A percentile compares a stretch with the other conserved stretches of the same genome.
phyloP scores from a whole-genome alignment of 1,140 invertebrate species.

The Pseudomyrmex flavicornis region DNA sequence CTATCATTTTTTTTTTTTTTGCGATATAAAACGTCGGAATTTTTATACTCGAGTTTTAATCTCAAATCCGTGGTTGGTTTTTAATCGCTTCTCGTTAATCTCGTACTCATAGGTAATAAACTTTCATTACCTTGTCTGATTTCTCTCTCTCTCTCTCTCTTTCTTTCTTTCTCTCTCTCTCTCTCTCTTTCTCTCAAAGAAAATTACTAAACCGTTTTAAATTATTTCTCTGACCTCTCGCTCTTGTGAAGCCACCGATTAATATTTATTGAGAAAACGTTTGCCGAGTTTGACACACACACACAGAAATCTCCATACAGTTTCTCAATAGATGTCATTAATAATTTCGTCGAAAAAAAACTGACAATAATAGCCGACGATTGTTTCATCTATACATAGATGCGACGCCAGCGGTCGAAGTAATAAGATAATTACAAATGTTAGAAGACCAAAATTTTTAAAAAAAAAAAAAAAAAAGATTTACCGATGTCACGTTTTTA shows the following conservation, averaged over 20 bases:
- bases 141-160: too few species aligned
- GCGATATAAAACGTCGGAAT: constrained; percentile 13
- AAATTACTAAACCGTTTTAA: neutral
- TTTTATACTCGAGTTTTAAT: constrained; percentile 22
- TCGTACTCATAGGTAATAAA: neutral
- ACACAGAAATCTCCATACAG: neutral
- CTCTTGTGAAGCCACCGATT: neutral
- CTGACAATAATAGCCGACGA: too few species aligned
- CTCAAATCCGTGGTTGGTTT: constrained; percentile 5
- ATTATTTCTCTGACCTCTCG: neutral
- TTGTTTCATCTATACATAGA: too few species aligned
- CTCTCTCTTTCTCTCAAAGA: neutral
- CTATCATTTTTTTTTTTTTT: neutral
- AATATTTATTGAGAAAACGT: neutral
- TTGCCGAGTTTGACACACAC: neutral
- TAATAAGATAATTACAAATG: too few species aligned
- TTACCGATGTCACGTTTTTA: too few species aligned
- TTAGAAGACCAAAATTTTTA: too few species aligned
- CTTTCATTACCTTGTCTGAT: constrained; percentile 36
- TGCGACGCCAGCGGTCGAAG: too few species aligned
- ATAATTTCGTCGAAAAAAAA: too few species aligned
- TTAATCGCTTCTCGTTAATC: constrained; percentile 3
- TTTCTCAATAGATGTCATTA: neutral
- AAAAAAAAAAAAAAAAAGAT: too few species aligned
- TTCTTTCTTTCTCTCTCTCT: neutral